Conservation (phyloP, 2,113 vertebrate genomes). For the Psettodes erumei region DNA sequence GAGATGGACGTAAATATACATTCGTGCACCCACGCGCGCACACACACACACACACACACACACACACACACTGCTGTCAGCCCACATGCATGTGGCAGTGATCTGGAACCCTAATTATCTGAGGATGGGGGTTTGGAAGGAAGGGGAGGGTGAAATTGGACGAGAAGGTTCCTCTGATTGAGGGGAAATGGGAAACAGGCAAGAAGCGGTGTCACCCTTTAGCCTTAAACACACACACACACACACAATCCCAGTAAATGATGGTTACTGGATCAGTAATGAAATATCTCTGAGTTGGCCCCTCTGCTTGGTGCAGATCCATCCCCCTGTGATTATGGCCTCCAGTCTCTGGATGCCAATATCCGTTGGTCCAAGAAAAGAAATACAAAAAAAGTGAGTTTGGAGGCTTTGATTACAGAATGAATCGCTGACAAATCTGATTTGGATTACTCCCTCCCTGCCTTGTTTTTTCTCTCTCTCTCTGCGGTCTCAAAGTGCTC, state of each 20-base stretch:
- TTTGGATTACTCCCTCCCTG: constrained; percentile 45
- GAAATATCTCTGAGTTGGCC: constrained; percentile 49
- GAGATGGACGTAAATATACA: constrained; percentile 57
- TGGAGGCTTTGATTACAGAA: constrained; percentile 37
- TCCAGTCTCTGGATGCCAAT: constrained; percentile 39
- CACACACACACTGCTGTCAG: neutral
- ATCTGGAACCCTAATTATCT: constrained; percentile 75
- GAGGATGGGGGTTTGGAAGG: constrained; percentile 53
- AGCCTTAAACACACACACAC: constrained; percentile 24
- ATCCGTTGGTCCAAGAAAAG: neutral
- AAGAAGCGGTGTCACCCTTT: constrained; percentile 56
- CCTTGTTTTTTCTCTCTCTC: constrained; percentile 1
- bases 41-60: constrained; percentile 6
- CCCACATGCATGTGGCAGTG: constrained; percentile 72
- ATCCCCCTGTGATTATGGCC: constrained; percentile 41
- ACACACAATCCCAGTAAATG: constrained; percentile 19
- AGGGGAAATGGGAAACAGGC: constrained; percentile 78
- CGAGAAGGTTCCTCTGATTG: constrained; percentile 72
- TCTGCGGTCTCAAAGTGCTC: neutral
- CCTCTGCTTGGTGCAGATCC: constrained; percentile 23
- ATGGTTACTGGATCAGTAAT: constrained; percentile 47
- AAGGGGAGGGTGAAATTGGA: constrained; percentile 70
- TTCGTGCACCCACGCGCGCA: constrained; percentile 12
- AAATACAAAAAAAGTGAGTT: constrained; percentile 32
- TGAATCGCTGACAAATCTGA: constrained; percentile 52